A percentile compares a stretch with the other conserved stretches of the same genome.
phyloP scores from a whole-genome alignment of 2,888 invertebrate species.

The Rhimphoctona megacephalus region DNA sequence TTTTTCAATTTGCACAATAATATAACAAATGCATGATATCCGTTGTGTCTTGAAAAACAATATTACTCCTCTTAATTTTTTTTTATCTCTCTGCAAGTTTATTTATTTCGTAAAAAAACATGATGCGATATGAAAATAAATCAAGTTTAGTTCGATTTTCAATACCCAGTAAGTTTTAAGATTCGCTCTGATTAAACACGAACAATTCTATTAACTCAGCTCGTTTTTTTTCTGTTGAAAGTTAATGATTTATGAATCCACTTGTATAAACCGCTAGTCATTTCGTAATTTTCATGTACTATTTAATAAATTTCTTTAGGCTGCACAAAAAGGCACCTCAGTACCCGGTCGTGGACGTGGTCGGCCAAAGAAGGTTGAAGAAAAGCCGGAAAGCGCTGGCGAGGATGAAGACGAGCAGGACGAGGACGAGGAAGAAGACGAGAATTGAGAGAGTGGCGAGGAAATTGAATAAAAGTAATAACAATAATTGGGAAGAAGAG shows the following conservation, averaged over 20 bases:
- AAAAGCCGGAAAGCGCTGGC: slow-evolving; percentile 83
- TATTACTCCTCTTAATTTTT: not conserved
- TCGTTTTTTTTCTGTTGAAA: not conserved
- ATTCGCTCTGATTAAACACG: too few species aligned
- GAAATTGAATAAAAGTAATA: slow-evolving; percentile 62
- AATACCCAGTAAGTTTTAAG: too few species aligned
- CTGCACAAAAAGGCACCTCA: slow-evolving; percentile 76
- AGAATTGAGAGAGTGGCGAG: slow-evolving; percentile 76
- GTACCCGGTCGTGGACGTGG: slow-evolving; percentile 82
- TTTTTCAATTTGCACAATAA: too few species aligned
- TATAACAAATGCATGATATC: not conserved
- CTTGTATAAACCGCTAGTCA: not conserved
- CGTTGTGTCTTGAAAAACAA: not conserved
- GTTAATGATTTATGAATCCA: not conserved
- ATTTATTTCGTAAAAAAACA: too few species aligned
- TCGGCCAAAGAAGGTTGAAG: slow-evolving; percentile 83
- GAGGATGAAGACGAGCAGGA: slow-evolving; percentile 84
- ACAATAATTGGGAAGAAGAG: slow-evolving; percentile 61
- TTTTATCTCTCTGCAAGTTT: not conserved
- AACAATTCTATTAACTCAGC: not conserved
- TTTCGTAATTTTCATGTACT: not conserved
- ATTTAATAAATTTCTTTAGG: slow-evolving; percentile 72
- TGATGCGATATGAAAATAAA: too few species aligned
- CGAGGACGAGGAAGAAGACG: slow-evolving; percentile 83
- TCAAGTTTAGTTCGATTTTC: too few species aligned